Base-by-base conservation (phyloP, 1,140 invertebrate genomes). In the Mercenaria mercenaria region DNA sequence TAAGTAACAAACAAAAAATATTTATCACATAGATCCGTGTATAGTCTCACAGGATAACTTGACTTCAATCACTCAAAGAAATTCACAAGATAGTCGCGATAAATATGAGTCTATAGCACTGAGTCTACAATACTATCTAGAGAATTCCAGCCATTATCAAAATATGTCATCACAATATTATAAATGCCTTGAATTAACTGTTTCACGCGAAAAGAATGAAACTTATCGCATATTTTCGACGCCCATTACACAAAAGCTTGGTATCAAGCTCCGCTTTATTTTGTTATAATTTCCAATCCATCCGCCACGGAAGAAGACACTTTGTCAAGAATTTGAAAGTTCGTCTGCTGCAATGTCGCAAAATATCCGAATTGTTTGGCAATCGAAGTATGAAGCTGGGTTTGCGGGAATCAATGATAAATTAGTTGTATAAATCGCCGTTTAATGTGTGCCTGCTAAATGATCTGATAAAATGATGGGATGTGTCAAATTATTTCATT, bases 391-490 rank as follows among this genome's bases (percentile, higher is more conserved):
- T 88, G 86, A 88, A 61, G 64, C 86, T 72, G 76, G 34, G 0
- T 52, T 37, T n/a, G 11, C 32, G 41, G 20, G 61, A 61, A 52
- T 88, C 77, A 67, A 67, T 88, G 86, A 88, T 88, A 88, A 88
- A 88, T 88, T 88, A 88, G 76, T 37, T 69, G 41, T 80, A 81
- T 80, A 88, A 88, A 88, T 88, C 56, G 86, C 43, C 56, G 39
- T 88, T 88, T 88, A 88, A 88, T 88, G 86, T 67, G 59, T 81
- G 50, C 52, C 76, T 88, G 86, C 64, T 88, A 88, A 88, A 88
- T 88, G 86, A 88, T 88, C 85, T 88, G 86, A 88, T 88, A 88
- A 88, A 80, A 72, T 88, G 77, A 88, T 88, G 59, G 77, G 86
- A 88, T 81, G 86, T 79, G 86, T 88, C 86, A 69, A 50, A 59